These are phyloP conservation scores for Bergia sp. DNA, from an alignment of 92 coral and sea anemone species.

Conservation along the genomic window DNA sequence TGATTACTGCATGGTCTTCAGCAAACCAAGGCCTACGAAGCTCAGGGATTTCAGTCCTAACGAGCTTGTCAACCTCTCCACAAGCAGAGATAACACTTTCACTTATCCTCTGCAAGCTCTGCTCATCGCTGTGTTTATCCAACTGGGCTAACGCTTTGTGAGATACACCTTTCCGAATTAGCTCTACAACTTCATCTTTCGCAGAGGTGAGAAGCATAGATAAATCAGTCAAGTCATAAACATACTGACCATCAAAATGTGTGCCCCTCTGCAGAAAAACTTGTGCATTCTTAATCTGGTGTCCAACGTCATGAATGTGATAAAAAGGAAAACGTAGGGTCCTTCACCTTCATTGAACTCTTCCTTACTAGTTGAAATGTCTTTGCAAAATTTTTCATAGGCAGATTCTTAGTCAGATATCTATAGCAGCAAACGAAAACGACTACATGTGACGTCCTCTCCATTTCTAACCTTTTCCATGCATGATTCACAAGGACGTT, in stretches of 20 bases:
- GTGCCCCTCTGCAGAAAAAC: too few relatives aligned
- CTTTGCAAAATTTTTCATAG: slow-evolving; percentile 32
- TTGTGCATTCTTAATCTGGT: slow-evolving; percentile 22
- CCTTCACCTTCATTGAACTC: slow-evolving; percentile 37
- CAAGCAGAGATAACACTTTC: slow-evolving; percentile 38
- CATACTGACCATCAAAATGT: slow-evolving; percentile 37
- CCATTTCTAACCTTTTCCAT: slow-evolving; percentile 35
- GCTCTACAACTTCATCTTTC: slow-evolving; percentile 45
- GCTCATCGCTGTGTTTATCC: slow-evolving; percentile 46
- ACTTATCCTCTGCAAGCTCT: slow-evolving; percentile 41
- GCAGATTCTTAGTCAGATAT: slow-evolving; percentile 46
- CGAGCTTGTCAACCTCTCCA: slow-evolving; percentile 40
- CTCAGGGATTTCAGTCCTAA: slow-evolving; percentile 49
- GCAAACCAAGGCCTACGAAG: slow-evolving; percentile 55
- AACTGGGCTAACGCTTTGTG: slow-evolving; percentile 43
- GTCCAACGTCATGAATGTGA: slow-evolving; percentile 47
- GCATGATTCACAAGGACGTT: slow-evolving; percentile 46
- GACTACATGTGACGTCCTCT: slow-evolving; percentile 38
- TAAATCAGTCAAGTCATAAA: slow-evolving; percentile 53
- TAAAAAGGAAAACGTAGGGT: slow-evolving; percentile 39
- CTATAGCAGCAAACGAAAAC: slow-evolving; percentile 25
- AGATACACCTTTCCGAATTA: slow-evolving; percentile 49
- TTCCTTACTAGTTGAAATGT: slow-evolving; percentile 39
- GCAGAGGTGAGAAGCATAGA: slow-evolving; percentile 44
- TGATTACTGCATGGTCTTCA: slow-evolving; percentile 42